A percentile compares a stretch with the other conserved stretches of the same genome.
These are phyloP conservation scores for Chrysaora quinquecirrha DNA, from an alignment of 30 jellyfish, hydroid and myxozoan genomes.

Conservation along the genomic window DNA sequence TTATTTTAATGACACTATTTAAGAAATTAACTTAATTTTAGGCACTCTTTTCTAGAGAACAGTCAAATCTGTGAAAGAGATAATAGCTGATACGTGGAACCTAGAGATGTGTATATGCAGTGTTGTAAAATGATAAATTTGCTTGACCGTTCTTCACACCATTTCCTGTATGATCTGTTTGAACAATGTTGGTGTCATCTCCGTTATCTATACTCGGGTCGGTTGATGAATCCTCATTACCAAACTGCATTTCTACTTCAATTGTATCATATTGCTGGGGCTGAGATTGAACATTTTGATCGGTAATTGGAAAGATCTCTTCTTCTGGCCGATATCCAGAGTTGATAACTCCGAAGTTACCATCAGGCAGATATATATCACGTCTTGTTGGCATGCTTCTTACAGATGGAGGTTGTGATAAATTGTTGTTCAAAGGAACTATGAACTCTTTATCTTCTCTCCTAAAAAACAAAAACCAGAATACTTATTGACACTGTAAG, in stretches of 20 bases:
- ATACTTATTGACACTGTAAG: too few relatives aligned
- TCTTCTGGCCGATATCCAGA: constrained; percentile 79
- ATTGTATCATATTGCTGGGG: constrained; percentile 37
- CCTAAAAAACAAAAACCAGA: too few relatives aligned
- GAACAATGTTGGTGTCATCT: neutral
- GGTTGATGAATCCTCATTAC: constrained; percentile 23
- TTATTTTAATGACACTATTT: too few relatives aligned
- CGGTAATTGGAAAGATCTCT: neutral
- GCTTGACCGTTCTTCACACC: constrained; percentile 4
- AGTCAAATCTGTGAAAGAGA: too few relatives aligned
- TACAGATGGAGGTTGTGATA: constrained; percentile 88
- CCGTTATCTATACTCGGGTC: neutral
- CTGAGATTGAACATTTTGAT: neutral
- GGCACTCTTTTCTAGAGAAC: too few relatives aligned
- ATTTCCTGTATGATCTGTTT: neutral
- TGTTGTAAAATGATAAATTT: constrained; percentile 46
- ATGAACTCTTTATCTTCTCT: constrained; percentile 69
- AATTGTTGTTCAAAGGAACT: constrained; percentile 82
- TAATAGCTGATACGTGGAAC: too few relatives aligned
- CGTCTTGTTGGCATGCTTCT: constrained; percentile 86
- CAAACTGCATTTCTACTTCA: constrained; percentile 85
- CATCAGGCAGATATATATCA: constrained; percentile 85
- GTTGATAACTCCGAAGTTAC: constrained; percentile 74
- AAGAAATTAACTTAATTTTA: too few relatives aligned
- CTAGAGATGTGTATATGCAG: constrained; percentile 54